phyloP scores from a whole-genome alignment of 2,888 invertebrate species.

The Sinhomidia bicolor region DNA sequence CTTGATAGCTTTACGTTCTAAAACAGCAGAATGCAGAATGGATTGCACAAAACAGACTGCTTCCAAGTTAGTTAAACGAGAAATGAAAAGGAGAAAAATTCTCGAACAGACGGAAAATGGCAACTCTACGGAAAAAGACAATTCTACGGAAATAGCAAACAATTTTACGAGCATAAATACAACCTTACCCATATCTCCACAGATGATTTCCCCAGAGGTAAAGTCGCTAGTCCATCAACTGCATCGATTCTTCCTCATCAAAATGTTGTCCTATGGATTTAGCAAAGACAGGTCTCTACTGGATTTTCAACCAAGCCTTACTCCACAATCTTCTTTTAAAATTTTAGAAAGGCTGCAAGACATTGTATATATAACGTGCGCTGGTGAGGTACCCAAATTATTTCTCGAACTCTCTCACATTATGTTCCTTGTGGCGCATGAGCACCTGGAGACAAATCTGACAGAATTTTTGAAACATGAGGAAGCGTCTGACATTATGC shows the following conservation, averaged over 20 bases:
- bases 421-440: constrained; percentile 66
- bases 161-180: too few species aligned
- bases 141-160: too few species aligned
- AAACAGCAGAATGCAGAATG: constrained; percentile 60
- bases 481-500: constrained; percentile 47
- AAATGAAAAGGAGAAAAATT: neutral
- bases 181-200: too few species aligned
- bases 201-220: neutral
- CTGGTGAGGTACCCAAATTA: constrained; percentile 30
- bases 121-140: too few species aligned
- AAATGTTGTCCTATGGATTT: constrained; percentile 6
- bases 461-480: constrained; percentile 49
- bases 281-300: neutral
- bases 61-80: constrained; percentile 17
- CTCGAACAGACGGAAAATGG: neutral
- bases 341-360: constrained; percentile 52
- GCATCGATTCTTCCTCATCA: neutral
- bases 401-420: constrained; percentile 63
- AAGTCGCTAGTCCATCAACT: neutral
- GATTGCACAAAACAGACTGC: constrained; percentile 29
- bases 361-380: constrained; percentile 57
- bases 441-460: constrained; percentile 58
- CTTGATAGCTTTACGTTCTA: neutral
- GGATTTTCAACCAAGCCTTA: constrained; percentile 25
- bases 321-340: constrained; percentile 47